These are phyloP conservation scores for Trachymyrmex cornetzi DNA, from an alignment of 1,140 invertebrate genomes.

Conservation along the genomic window DNA sequence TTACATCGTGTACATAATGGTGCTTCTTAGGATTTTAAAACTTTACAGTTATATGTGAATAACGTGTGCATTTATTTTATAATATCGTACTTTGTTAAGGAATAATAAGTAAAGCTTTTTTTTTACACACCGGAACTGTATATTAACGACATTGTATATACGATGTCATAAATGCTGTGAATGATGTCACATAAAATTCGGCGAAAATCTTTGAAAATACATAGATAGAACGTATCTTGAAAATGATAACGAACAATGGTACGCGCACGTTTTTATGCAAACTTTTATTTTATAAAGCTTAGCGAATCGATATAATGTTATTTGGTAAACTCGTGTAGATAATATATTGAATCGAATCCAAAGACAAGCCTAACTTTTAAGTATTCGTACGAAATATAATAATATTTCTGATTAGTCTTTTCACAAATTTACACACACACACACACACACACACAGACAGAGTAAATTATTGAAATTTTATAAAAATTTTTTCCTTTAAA, in stretches of 20 bases:
- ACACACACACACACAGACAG: neutral
- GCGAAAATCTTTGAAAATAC: neutral
- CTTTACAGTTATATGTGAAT: slow-evolving; percentile 4
- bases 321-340: slow-evolving; percentile 26
- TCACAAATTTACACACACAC: neutral
- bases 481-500: neutral
- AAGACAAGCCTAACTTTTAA: slow-evolving; percentile 23
- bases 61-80: slow-evolving; percentile 52
- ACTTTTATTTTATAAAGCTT: slow-evolving; percentile 26
- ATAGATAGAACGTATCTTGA: neutral
- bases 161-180: neutral
- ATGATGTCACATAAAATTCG: neutral
- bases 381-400: slow-evolving; percentile 9
- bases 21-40: slow-evolving; percentile 64
- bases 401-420: slow-evolving; percentile 15
- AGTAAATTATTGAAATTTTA: slow-evolving; percentile 22
- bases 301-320: slow-evolving; percentile 10
- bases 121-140: too few species aligned
- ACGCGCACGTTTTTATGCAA: neutral
- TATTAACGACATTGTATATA: neutral
- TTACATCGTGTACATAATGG: slow-evolving; percentile 71
- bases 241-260: slow-evolving; percentile 5
- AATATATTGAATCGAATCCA: slow-evolving; percentile 26
- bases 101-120: neutral
- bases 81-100: neutral